A percentile compares a stretch with the other conserved stretches of the same genome.
These are phyloP conservation scores for Oryzias celebensis DNA, from an alignment of 2,113 vertebrate species.

Conservation along the genomic window DNA sequence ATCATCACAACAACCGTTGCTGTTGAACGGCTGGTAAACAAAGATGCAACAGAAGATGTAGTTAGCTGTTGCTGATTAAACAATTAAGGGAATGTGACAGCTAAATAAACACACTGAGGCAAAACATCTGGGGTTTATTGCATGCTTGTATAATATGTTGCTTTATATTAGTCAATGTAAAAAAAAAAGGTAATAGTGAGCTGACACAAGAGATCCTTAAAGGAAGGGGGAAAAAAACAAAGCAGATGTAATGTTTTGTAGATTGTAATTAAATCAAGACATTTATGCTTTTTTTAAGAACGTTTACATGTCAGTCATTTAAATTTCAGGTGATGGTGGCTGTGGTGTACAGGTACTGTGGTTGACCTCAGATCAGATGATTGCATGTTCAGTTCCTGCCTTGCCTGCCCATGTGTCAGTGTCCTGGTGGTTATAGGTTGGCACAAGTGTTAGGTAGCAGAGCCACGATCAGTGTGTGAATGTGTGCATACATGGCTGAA, in stretches of 20 bases:
- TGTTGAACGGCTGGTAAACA: conserved; percentile 60
- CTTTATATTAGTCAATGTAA: conserved; percentile 11
- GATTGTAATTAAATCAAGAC: background rate
- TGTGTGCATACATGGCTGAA: no score
- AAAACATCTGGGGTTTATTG: conserved; percentile 46
- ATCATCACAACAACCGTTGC: conserved; percentile 50
- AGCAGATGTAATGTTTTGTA: background rate
- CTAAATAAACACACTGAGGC: conserved; percentile 59
- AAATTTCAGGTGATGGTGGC: conserved; percentile 59
- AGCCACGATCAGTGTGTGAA: no score
- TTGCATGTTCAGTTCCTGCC: no score
- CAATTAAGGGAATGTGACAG: conserved; percentile 65
- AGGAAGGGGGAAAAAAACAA: conserved; percentile 17
- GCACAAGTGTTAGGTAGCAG: no score
- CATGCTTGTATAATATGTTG: conserved; percentile 12
- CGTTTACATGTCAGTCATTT: conserved; percentile 66
- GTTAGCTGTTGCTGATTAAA: conserved; percentile 63
- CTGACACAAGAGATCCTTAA: conserved; percentile 33
- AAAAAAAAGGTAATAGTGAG: conserved; percentile 1
- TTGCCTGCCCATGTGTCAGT: no score
- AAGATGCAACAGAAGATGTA: conserved; percentile 66
- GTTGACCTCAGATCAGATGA: no score
- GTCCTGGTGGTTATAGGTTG: no score
- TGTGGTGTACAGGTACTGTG: background rate
- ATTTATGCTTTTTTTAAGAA: background rate